These are phyloP conservation scores for Coptotermes formosanus DNA, from an alignment of 1,140 invertebrate species.

Conservation along the genomic window DNA sequence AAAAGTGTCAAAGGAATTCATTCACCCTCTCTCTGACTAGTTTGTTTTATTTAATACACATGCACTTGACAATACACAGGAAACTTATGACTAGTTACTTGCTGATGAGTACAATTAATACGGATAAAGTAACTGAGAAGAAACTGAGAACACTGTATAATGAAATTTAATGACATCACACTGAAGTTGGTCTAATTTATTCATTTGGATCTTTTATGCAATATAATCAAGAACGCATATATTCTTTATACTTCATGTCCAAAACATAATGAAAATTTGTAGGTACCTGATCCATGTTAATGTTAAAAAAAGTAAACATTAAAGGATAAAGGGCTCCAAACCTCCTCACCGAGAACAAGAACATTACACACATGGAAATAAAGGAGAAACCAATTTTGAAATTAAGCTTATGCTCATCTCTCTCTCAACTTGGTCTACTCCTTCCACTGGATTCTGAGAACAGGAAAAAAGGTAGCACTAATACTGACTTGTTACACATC, in stretches of 20 bases:
- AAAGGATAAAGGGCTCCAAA: neutral
- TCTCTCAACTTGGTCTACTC: neutral
- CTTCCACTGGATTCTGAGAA: neutral
- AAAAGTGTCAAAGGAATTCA: too few relatives aligned
- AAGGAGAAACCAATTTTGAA: neutral
- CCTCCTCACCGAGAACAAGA: neutral
- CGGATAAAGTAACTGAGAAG: neutral
- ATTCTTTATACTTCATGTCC: too few relatives aligned
- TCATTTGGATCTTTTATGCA: neutral
- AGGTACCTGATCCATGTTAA: neutral
- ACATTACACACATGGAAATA: neutral
- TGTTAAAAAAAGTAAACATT: neutral
- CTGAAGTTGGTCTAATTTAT: neutral
- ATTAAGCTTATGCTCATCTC: neutral
- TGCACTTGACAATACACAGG: neutral
- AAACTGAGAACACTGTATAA: neutral
- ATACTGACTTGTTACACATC: conserved; percentile 29
- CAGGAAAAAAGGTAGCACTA: conserved; percentile 26
- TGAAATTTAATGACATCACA: neutral
- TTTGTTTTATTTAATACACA: too few relatives aligned
- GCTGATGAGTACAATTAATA: neutral
- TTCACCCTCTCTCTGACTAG: too few relatives aligned
- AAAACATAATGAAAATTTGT: neutral
- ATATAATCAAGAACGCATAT: neutral
- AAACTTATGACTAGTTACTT: neutral